Conservation (phyloP, 2,888 invertebrate species). For the Macaria notata region DNA sequence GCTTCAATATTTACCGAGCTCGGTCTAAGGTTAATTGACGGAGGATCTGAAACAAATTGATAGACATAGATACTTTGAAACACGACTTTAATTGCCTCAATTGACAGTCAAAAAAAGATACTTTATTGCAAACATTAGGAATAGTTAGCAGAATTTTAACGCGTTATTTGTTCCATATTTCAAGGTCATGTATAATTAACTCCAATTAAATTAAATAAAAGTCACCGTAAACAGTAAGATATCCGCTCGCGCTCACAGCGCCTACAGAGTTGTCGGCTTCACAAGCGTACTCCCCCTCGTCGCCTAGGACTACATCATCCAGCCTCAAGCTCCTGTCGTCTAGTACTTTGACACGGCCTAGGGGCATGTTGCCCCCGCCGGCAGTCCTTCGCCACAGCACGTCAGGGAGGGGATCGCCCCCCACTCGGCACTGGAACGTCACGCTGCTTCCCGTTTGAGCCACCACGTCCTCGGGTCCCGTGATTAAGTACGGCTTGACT, state of each 20-base stretch:
- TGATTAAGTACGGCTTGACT: conserved; percentile 94
- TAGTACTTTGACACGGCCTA: conserved; percentile 89
- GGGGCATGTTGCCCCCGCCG: conserved; percentile 89
- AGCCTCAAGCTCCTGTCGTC: conserved; percentile 90
- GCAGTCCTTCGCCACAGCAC: conserved; percentile 90
- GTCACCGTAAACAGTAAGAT: conserved; percentile 91
- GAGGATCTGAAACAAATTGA: conserved; percentile 79
- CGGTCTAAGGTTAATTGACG: conserved; percentile 85
- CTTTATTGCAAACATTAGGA: neutral
- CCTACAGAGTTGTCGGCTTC: conserved; percentile 93
- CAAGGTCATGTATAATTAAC: no score
- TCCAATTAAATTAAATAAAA: conserved; percentile 22
- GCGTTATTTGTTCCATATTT: no score
- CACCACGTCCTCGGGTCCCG: conserved; percentile 90
- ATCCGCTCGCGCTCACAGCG: conserved; percentile 88
- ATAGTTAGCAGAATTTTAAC: neutral
- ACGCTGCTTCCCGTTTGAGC: conserved; percentile 90
- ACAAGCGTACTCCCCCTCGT: conserved; percentile 92
- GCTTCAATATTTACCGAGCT: conserved; percentile 86
- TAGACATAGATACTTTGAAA: neutral
- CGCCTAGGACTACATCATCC: conserved; percentile 87
- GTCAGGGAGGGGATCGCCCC: conserved; percentile 91
- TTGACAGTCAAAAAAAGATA: no score
- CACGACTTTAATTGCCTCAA: no score
- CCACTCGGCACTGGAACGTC: conserved; percentile 91